Percentiles rank a stretch among this genome's conserved stretches.
Conservation (phyloP, 2,797 vertebrate genomes). For the Sorex maritimensis region DNA sequence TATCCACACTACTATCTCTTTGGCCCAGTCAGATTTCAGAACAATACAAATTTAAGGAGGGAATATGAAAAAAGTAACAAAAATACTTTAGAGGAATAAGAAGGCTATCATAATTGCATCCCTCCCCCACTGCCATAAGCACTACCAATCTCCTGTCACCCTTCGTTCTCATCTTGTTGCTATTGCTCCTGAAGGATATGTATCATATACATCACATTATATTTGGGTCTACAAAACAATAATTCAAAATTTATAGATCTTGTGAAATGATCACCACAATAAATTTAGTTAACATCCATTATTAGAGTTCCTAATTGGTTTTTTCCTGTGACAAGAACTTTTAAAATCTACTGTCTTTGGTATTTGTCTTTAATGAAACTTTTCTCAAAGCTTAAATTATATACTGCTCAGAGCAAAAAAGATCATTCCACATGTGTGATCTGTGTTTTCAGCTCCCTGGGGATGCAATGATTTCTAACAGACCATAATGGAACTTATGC, state of each 20-base stretch:
- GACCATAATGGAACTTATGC: slow-evolving; percentile 24
- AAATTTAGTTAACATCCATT: not conserved
- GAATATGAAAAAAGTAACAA: not conserved
- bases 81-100: not conserved
- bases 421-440: not conserved
- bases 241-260: not conserved
- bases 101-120: not conserved
- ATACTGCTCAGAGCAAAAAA: slow-evolving; percentile 46
- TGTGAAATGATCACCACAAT: too few relatives aligned
- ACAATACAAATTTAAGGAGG: not conserved
- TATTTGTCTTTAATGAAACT: slow-evolving; percentile 40
- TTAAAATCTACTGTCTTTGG: not conserved
- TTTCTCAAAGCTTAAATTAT: slow-evolving; percentile 68
- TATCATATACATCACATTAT: not conserved
- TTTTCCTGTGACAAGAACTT: not conserved
- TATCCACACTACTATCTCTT: too few relatives aligned
- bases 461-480: slow-evolving; percentile 56
- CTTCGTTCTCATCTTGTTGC: not conserved
- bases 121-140: not conserved
- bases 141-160: not conserved
- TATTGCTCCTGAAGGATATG: not conserved
- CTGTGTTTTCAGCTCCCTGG: slow-evolving; percentile 55
- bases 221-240: not conserved
- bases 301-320: not conserved
- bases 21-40: not conserved